Evolutionary conservation across 2,797 vertebrate species (phyloP).

Genomic region (Mico argentatus): DNA sequence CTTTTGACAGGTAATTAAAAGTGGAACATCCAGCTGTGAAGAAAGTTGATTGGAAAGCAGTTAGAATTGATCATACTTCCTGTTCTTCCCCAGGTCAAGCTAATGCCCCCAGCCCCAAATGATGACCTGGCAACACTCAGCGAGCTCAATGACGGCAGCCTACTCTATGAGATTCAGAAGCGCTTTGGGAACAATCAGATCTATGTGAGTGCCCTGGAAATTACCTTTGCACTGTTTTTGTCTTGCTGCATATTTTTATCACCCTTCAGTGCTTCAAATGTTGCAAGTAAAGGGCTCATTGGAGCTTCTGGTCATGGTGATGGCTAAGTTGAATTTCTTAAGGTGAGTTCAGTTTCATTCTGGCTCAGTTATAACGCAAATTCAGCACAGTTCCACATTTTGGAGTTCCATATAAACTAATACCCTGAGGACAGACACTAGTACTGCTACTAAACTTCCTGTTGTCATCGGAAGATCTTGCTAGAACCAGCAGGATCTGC

Average conservation of each 20-base stretch:
- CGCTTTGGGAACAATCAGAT: constrained; percentile 97
- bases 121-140: constrained; percentile 97
- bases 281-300: background rate
- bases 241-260: background rate
- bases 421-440: background rate
- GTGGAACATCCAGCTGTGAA: background rate
- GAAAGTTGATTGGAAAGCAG: background rate
- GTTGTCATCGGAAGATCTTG: background rate
- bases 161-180: constrained; percentile 98
- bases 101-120: constrained; percentile 96
- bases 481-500: background rate
- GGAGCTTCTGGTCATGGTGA: rapidly evolving
- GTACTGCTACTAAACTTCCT: no score
- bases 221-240: background rate
- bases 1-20: background rate
- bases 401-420: background rate
- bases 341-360: background rate
- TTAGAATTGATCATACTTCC: constrained; percentile 40
- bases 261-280: no score
- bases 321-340: background rate
- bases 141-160: constrained; percentile 94
- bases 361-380: background rate
- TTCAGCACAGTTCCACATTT: background rate
- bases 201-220: constrained; percentile 88
- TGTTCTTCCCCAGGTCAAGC: constrained; percentile 88